Base-by-base conservation (phyloP, 2,797 vertebrate genomes). In the Lithobates pipiens region DNA sequence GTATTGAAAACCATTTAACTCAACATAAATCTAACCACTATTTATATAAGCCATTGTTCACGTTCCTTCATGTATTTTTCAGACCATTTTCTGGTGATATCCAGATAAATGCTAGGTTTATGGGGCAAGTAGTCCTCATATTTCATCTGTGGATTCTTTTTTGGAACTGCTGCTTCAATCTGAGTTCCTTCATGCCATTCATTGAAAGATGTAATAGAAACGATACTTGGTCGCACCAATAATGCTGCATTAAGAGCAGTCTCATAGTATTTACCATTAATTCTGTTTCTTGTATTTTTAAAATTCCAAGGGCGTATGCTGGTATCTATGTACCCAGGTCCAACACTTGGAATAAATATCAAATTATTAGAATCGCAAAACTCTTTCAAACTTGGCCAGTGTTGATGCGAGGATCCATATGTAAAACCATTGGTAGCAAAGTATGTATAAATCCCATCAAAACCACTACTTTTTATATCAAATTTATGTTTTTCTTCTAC, bases 111-210 rank as follows among this genome's bases (percentile, higher is more conserved):
- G 80, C 93, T 91, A 32, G 98, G 96, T 88, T 96, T 97, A 88
- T 99, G 95, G 23, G 98, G 98, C 77, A 97, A 92, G 90, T 99
- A 99, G 92, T 99, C 97, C 82, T 97, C 93, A 88, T 99, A 99
- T 25, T 95, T 93, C 0, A 92, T 90, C 75, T 93, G 93, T 80
- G 93, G 89, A 42, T 90, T 94, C 34, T 92, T 94, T 92, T 98
- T 99, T 13, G 98, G 98, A 63, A 99, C 57, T 8, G 98, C 97
- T 88, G 94, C 96, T 94, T 99, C 98, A 80, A 99, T 99, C 89
- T 99, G 98, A 61, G 98, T 98, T 71, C 98, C 98, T 91, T 99
- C 98, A 1, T 99, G 98, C 98, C 98, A 99, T 82, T 99, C 98
- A 67, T 99, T 99, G 87, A 99, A 99, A 42, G 98, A 99, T 0